Evolutionary conservation across 2,888 invertebrate genomes (phyloP).

Genomic region (Ditylenchus weischeri): DNA sequence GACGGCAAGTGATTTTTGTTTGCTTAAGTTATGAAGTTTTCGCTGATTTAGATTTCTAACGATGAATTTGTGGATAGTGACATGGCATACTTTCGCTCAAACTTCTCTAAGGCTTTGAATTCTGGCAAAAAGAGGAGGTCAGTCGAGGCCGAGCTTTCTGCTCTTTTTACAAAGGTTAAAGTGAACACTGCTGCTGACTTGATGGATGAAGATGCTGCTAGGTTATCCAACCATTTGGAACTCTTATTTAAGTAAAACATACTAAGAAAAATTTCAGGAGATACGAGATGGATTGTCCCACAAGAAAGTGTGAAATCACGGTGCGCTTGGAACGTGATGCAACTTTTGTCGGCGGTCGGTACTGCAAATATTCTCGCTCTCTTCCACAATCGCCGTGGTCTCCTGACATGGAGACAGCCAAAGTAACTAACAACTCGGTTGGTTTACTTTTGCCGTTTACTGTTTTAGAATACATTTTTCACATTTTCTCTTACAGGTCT

Average conservation of each 20-base stretch:
- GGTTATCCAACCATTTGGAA: too few relatives aligned
- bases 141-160: conserved; percentile 2
- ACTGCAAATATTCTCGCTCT: conserved; percentile 77
- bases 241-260: too few relatives aligned
- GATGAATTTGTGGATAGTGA: conserved; percentile 47
- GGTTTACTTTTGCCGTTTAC: not conserved
- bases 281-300: conserved; percentile 40
- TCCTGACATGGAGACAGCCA: conserved; percentile 65
- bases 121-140: conserved; percentile 23
- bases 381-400: conserved; percentile 93
- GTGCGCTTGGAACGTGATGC: conserved; percentile 48
- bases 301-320: conserved; percentile 38
- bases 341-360: conserved; percentile 66
- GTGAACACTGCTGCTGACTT: conserved; percentile 27
- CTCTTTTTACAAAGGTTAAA: conserved; percentile 42
- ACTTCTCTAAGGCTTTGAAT: conserved; percentile 39
- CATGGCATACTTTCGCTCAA: conserved; percentile 37
- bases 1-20: conserved; percentile 21
- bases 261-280: conserved; percentile 30
- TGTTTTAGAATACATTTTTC: conserved; percentile 13
- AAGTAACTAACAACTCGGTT: not conserved
- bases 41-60: conserved; percentile 35
- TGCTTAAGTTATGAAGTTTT: too few relatives aligned
- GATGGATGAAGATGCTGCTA: not conserved
- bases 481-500: conserved; percentile 39